These are phyloP conservation scores for Microcebus griseorufus DNA, from an alignment of 2,113 vertebrate genomes.

Conservation along the genomic window DNA sequence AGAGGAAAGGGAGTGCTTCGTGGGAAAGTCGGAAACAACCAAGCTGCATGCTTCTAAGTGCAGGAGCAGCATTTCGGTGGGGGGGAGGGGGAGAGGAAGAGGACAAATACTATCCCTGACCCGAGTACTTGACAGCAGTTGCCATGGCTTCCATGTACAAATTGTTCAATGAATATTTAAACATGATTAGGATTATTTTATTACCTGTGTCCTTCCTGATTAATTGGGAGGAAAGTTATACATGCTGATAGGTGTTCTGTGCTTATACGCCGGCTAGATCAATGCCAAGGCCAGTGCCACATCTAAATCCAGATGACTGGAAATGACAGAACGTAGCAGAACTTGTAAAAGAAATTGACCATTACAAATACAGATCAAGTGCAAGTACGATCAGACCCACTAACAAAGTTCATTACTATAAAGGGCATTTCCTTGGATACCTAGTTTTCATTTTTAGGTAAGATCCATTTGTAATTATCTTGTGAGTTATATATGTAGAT, in stretches of 20 bases:
- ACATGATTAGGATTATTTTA: neutral
- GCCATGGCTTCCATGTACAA: neutral
- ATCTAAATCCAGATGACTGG: neutral
- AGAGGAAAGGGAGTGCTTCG: neutral
- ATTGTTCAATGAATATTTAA: neutral
- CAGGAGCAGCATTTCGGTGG: neutral
- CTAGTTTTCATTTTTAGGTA: neutral
- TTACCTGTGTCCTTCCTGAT: neutral
- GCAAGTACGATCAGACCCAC: neutral
- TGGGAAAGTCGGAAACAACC: neutral
- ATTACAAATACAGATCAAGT: neutral
- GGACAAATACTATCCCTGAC: neutral
- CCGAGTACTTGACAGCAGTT: neutral
- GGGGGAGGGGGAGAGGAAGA: neutral
- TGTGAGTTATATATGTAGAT: neutral
- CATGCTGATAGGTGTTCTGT: neutral
- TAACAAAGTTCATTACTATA: neutral
- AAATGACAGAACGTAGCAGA: neutral
- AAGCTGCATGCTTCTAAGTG: neutral
- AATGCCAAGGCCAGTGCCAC: neutral
- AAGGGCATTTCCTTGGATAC: neutral
- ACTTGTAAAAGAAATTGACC: neutral
- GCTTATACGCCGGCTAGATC: neutral
- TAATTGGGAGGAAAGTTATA: neutral
- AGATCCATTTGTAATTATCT: neutral